Evolutionary conservation across 2,888 invertebrate species (phyloP).

Genomic region (Atethmia centrago): DNA sequence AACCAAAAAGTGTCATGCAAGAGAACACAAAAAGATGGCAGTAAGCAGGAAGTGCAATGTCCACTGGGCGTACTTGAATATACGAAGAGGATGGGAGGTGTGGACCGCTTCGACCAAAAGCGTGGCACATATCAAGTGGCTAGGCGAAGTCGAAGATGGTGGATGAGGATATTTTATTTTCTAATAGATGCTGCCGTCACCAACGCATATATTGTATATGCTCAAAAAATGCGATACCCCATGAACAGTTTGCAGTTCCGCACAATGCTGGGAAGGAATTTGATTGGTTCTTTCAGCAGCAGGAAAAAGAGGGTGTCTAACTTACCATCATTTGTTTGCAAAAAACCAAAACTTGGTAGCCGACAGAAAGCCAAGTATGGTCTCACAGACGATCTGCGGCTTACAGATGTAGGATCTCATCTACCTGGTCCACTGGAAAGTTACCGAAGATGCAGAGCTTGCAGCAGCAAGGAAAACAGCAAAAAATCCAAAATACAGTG

Average conservation of each 20-base stretch:
- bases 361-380: conserved; percentile 57
- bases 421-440: conserved; percentile 50
- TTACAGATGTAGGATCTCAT: conserved; percentile 51
- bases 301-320: conserved; percentile 40
- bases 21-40: conserved; percentile 12
- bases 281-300: conserved; percentile 14
- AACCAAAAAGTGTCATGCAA: conserved; percentile 10
- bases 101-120: conserved; percentile 1
- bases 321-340: conserved; percentile 55
- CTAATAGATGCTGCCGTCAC: conserved; percentile 8
- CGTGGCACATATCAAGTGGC: background rate
- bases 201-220: conserved; percentile 6
- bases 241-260: conserved; percentile 13
- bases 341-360: conserved; percentile 53
- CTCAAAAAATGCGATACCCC: conserved; percentile 10
- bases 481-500: conserved; percentile 56
- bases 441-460: conserved; percentile 54
- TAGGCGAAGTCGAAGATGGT: conserved; percentile 9
- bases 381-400: conserved; percentile 51
- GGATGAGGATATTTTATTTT: conserved; percentile 8
- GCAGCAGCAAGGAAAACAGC: conserved; percentile 49
- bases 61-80: background rate
- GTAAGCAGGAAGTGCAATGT: background rate
- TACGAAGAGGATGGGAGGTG: conserved; percentile 4
- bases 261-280: conserved; percentile 6